A percentile compares a stretch with the other conserved stretches of the same genome.
These are phyloP conservation scores for Poeciliopsis turrubarensis DNA, from an alignment of 2,113 vertebrate genomes.

Conservation along the genomic window DNA sequence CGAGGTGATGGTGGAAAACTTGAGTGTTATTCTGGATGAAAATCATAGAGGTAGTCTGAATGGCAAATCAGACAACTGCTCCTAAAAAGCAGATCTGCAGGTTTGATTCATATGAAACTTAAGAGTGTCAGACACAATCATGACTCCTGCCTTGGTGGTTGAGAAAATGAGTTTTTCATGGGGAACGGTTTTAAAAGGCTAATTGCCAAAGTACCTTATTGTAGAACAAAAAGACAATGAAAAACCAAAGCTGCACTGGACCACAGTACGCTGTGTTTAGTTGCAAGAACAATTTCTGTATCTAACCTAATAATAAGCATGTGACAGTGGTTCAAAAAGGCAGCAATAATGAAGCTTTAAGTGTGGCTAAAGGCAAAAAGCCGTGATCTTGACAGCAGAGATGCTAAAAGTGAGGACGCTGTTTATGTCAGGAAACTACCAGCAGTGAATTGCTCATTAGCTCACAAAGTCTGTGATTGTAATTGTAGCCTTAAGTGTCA, in stretches of 20 bases:
- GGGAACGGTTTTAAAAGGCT: conserved; percentile 1
- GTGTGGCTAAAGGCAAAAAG: conserved; percentile 26
- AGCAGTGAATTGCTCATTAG: conserved; percentile 55
- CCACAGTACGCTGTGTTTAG: conserved; percentile 15
- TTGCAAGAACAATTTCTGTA: conserved; percentile 18
- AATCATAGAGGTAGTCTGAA: conserved; percentile 38
- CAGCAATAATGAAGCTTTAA: conserved; percentile 18
- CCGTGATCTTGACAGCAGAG: conserved; percentile 3
- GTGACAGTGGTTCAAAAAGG: conserved; percentile 32
- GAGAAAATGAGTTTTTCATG: conserved; percentile 44
- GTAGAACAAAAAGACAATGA: conserved; percentile 29
- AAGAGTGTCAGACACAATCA: conserved; percentile 40
- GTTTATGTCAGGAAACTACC: conserved; percentile 42
- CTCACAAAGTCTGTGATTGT: conserved; percentile 41
- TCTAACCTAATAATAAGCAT: conserved; percentile 2
- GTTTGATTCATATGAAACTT: conserved; percentile 37
- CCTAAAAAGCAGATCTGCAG: conserved; percentile 40
- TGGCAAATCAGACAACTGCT: conserved; percentile 41
- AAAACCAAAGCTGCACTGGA: conserved; percentile 31
- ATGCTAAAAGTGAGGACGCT: conserved; percentile 12
- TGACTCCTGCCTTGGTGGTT: conserved; percentile 27
- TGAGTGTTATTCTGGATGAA: conserved; percentile 16
- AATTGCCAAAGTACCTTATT: conserved; percentile 56
- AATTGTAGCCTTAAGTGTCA: conserved; percentile 61
- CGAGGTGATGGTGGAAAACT: conserved; percentile 19